Conservation (phyloP, 2,797 vertebrate genomes). For the Carcharodon carcharias region DNA sequence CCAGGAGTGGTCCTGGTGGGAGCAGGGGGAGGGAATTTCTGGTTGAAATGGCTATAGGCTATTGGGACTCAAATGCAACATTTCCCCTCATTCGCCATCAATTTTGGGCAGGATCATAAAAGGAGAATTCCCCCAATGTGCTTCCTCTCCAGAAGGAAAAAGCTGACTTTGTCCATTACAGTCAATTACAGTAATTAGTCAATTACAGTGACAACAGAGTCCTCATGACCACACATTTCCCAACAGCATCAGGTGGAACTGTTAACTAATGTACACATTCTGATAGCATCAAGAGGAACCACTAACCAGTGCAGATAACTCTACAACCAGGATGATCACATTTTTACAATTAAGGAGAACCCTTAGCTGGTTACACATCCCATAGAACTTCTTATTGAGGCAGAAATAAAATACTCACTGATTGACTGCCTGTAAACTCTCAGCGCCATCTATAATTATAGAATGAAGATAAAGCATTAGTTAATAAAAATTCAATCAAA, state of each 20-base stretch:
- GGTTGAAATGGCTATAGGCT: background rate
- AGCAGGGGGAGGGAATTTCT: background rate
- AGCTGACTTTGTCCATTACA: background rate
- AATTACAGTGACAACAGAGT: background rate
- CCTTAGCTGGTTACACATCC: background rate
- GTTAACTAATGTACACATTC: background rate
- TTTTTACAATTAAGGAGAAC: background rate
- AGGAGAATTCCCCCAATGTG: background rate
- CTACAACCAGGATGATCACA: background rate
- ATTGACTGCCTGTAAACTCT: constrained; percentile 24
- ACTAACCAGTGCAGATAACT: background rate
- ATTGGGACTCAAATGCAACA: background rate
- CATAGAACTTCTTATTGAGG: background rate
- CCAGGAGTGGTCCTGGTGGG: background rate
- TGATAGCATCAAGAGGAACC: background rate
- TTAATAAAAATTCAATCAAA: background rate
- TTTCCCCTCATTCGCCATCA: background rate
- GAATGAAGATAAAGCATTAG: constrained; percentile 4
- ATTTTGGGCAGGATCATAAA: background rate
- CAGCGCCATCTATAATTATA: background rate
- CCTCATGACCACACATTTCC: background rate
- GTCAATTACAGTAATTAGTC: background rate
- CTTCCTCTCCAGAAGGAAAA: background rate
- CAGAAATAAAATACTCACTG: constrained; percentile 6
- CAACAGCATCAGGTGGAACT: background rate